Conservation (phyloP, 2,888 invertebrate genomes). For the Chloromyia formosa region DNA sequence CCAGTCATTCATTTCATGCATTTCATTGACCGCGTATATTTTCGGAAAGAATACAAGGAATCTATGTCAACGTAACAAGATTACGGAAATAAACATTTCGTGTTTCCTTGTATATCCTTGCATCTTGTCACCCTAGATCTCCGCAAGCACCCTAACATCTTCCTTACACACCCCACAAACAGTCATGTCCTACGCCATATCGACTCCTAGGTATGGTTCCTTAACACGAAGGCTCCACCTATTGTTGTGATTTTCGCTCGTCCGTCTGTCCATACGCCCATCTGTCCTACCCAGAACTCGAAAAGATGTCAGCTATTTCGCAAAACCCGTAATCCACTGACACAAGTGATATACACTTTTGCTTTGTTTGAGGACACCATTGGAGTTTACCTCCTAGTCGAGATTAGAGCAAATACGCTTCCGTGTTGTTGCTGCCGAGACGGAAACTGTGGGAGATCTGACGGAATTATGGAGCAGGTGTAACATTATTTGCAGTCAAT, state of each 20-base stretch:
- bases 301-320: conserved; percentile 4
- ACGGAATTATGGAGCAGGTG: conserved; percentile 17
- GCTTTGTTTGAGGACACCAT: neutral
- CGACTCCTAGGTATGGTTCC: neutral
- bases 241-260: conserved; percentile 1
- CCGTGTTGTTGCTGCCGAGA: neutral
- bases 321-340: conserved; percentile 2
- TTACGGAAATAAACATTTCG: conserved; percentile 19
- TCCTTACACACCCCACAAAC: neutral
- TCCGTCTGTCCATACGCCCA: neutral
- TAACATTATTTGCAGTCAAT: conserved; percentile 25
- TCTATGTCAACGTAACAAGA: conserved; percentile 19
- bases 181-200: neutral
- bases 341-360: conserved; percentile 7
- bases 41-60: neutral
- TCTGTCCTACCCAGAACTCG: neutral
- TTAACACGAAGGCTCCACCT: neutral
- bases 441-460: neutral
- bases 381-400: neutral
- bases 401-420: conserved; percentile 1
- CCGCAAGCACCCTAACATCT: neutral
- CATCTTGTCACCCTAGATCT: neutral
- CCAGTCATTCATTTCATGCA: neutral
- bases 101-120: neutral
- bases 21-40: conserved; percentile 8